phyloP scores from a whole-genome alignment of 1,140 invertebrate genomes.

The Drosophila littoralis region DNA sequence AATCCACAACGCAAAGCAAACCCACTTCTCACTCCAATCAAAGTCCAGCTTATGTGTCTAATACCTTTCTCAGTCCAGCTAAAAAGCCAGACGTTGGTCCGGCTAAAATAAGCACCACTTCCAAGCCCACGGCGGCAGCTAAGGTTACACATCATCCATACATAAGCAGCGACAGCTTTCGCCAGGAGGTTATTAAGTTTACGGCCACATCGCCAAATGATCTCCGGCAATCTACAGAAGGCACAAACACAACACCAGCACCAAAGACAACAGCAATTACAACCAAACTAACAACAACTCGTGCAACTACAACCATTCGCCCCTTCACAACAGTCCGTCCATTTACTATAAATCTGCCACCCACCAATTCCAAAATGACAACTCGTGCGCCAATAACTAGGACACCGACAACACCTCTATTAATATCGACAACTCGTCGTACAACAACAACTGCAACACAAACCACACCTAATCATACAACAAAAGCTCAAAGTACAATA shows the following conservation, averaged over 20 bases:
- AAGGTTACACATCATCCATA: slow-evolving; percentile 39
- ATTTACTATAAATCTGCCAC: neutral
- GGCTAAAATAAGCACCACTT: slow-evolving; percentile 16
- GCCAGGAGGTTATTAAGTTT: slow-evolving; percentile 67
- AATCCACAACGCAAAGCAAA: slow-evolving; percentile 6
- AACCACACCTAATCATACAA: neutral
- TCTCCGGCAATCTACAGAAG: neutral
- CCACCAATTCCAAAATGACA: neutral
- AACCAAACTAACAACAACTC: slow-evolving; percentile 9
- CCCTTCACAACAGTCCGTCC: slow-evolving; percentile 5
- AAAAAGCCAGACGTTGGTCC: slow-evolving; percentile 33
- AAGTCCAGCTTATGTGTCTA: slow-evolving; percentile 29
- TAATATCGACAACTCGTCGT: neutral
- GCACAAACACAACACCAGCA: neutral
- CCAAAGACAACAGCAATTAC: slow-evolving; percentile 15
- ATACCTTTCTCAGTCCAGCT: slow-evolving; percentile 51
- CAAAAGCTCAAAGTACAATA: neutral
- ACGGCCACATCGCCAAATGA: slow-evolving; percentile 51
- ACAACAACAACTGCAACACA: slow-evolving; percentile 14
- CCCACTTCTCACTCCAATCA: neutral
- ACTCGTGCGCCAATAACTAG: slow-evolving; percentile 1
- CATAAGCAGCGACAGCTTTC: slow-evolving; percentile 66
- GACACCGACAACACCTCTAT: neutral
- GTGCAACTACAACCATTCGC: slow-evolving; percentile 4
- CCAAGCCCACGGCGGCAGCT: slow-evolving; percentile 8